Evolutionary conservation across 2,113 vertebrate species (phyloP).

Genomic region (Vulpes lagopus): DNA sequence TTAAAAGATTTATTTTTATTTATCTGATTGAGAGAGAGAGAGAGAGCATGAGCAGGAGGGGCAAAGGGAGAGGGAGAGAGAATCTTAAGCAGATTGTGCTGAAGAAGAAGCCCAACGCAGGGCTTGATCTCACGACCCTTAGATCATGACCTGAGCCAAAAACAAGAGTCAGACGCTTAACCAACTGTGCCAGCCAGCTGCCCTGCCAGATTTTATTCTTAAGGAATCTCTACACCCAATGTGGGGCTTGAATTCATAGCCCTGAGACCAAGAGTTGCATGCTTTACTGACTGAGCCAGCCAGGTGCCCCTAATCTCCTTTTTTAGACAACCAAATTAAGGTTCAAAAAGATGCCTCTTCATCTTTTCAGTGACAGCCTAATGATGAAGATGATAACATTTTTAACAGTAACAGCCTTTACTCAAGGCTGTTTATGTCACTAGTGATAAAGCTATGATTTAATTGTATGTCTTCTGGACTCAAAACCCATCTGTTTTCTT

Average conservation of each 20-base stretch:
- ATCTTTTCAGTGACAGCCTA: background rate
- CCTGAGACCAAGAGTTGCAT: background rate
- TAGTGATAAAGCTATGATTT: background rate
- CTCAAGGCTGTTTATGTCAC: background rate
- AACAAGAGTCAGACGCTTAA: background rate
- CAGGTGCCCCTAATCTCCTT: background rate
- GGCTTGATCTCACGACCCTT: background rate
- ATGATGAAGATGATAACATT: background rate
- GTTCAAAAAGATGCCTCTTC: background rate
- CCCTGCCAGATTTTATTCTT: background rate
- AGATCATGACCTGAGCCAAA: background rate
- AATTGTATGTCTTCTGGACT: background rate
- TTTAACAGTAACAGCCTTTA: background rate
- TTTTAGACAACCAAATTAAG: background rate
- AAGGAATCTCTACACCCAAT: background rate
- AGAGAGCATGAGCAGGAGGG: background rate
- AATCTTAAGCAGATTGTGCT: background rate
- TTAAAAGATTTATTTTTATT: background rate
- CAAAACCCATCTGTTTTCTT: background rate
- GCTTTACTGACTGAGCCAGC: background rate
- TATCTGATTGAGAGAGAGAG: background rate
- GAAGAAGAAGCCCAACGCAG: rapidly evolving
- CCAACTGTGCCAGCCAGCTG: background rate
- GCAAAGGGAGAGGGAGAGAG: background rate
- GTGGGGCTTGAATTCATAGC: background rate